Evolutionary conservation across 2,888 invertebrate genomes (phyloP), one percentile per base, ranked within the genome.

Genomic region (Ochropleura leucogaster): DNA sequence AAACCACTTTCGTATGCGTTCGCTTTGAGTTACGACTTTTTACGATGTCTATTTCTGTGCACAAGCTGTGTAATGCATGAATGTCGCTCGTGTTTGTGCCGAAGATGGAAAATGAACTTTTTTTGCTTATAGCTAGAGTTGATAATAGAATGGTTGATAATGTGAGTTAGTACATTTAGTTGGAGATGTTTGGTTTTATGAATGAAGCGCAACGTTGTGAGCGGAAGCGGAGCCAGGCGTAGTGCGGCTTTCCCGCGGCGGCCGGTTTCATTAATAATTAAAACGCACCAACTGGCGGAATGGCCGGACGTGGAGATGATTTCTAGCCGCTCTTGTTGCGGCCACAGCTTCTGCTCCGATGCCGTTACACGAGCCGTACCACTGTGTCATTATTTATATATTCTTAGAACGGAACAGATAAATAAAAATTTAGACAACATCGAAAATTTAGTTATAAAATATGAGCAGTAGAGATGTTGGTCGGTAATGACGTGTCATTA

Each of bases 191-290:
- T 83, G 88, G 91, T 94, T 96, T 96, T 96, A 96, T 96, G 96
- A 96, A 96, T 96, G 96, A 96, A 96, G 94, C 95, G 93, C 95
- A 93, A 93, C 95, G 94, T 94, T 94, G 95, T 93, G 95, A 95
- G 95, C 96, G 96, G 96, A 96, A 96, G 95, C 93, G 85, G 91
- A 92, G 82, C 95, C 94, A 94, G 95, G 91, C 93, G 95, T 94
- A 94, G 95, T 94, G 95, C 94, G 96, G 96, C 96, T 96, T 96
- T 94, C 96, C 96, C 96, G 96, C 92, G 91, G 91, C 94, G 93
- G 93, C 91, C 93, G 94, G 96, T 96, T 96, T 96, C 96, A 96
- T 96, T 96, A 96, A 96, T 96, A 96, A 96, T 96, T 96, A 96
- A 96, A 96, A 95, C 93, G 90, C 93, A 89, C 93, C 95, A 92